Percentiles rank a stretch among this genome's conserved stretches.
These are phyloP conservation scores for Cosmorhoe ocellata DNA, from an alignment of 2,888 invertebrate genomes.

Conservation along the genomic window DNA sequence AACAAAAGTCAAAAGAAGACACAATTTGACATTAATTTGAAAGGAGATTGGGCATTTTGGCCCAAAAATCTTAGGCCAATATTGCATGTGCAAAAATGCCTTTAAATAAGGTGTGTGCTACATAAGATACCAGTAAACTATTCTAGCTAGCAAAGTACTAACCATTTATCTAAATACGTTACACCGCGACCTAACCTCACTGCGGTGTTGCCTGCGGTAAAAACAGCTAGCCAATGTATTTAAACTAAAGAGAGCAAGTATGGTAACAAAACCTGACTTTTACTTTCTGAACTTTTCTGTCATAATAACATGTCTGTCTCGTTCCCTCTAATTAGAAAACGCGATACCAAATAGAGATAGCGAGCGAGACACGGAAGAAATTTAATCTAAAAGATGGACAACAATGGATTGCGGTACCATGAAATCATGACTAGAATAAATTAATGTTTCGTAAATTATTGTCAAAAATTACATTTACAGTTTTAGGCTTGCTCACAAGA, in stretches of 20 bases:
- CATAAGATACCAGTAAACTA: background rate
- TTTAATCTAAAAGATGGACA: slow-evolving; percentile 33
- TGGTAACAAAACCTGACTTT: slow-evolving; percentile 23
- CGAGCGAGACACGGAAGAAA: slow-evolving; percentile 36
- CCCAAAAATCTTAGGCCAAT: too few relatives aligned
- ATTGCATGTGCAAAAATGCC: too few relatives aligned
- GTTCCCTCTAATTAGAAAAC: slow-evolving; percentile 37
- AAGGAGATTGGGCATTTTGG: too few relatives aligned
- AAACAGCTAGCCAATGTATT: slow-evolving; percentile 10
- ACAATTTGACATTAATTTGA: too few relatives aligned
- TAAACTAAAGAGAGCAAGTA: slow-evolving; percentile 15
- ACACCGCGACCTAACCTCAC: slow-evolving; percentile 10
- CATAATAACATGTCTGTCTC: slow-evolving; percentile 34
- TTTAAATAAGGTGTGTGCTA: too few relatives aligned
- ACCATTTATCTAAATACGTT: slow-evolving; percentile 2
- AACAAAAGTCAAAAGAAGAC: too few relatives aligned
- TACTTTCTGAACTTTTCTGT: slow-evolving; percentile 32
- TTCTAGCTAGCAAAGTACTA: background rate
- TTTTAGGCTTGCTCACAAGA: background rate
- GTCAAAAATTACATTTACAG: background rate
- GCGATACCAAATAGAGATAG: slow-evolving; percentile 42
- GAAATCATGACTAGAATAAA: slow-evolving; percentile 6
- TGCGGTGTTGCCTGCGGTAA: slow-evolving; percentile 13
- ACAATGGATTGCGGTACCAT: slow-evolving; percentile 33
- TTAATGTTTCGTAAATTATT: slow-evolving; percentile 1